Evolutionary conservation across 2,888 invertebrate species (phyloP).

Genomic region (Galerucella pusilla): DNA sequence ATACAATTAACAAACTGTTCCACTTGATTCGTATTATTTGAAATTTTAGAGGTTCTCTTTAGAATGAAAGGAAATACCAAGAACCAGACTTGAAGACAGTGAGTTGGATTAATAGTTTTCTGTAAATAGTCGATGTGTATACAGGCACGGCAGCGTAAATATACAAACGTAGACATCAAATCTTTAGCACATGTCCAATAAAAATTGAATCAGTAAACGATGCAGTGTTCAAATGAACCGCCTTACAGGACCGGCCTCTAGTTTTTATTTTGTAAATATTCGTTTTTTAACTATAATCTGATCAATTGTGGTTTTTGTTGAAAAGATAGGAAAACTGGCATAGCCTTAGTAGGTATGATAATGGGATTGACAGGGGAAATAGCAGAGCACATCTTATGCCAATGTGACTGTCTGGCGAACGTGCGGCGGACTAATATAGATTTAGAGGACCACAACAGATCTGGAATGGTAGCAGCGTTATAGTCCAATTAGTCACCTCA

Average conservation of each 20-base stretch:
- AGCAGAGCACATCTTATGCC: too few species aligned
- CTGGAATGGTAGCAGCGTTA: too few species aligned
- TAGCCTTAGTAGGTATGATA: too few species aligned
- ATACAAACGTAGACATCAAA: slow-evolving; percentile 49
- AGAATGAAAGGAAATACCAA: neutral
- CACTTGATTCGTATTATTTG: neutral
- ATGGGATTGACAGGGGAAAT: too few species aligned
- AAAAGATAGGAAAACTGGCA: too few species aligned
- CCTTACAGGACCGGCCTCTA: neutral
- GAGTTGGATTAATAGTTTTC: slow-evolving; percentile 53
- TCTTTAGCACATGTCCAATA: slow-evolving; percentile 52
- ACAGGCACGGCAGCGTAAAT: slow-evolving; percentile 50
- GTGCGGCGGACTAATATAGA: too few species aligned
- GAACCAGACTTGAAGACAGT: neutral
- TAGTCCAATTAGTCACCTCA: too few species aligned
- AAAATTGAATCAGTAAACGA: slow-evolving; percentile 41
- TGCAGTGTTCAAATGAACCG: slow-evolving; percentile 19
- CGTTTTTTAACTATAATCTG: too few species aligned
- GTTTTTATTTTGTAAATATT: too few species aligned
- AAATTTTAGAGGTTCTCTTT: neutral
- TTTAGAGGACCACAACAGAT: too few species aligned
- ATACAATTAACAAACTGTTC: neutral
- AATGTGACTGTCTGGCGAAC: too few species aligned
- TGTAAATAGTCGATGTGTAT: slow-evolving; percentile 53
- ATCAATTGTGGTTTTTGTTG: too few species aligned